These are phyloP conservation scores for Apotomis betuletana DNA, from an alignment of 2,888 invertebrate species.

Conservation along the genomic window DNA sequence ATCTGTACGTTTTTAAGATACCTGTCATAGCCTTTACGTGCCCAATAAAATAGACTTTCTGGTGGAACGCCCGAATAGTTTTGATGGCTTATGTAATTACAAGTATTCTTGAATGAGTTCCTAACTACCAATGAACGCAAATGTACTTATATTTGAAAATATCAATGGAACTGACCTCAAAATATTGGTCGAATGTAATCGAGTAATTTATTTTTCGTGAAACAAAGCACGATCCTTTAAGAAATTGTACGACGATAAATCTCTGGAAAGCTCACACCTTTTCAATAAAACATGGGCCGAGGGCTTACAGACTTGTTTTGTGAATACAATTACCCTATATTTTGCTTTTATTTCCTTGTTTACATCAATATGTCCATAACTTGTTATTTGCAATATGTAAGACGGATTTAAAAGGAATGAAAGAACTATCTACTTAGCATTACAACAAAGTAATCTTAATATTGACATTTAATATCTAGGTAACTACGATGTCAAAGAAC, in stretches of 20 bases:
- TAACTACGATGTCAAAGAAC: neutral
- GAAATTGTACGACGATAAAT: slow-evolving; percentile 49
- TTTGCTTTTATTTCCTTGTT: slow-evolving; percentile 41
- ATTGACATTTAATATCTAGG: neutral
- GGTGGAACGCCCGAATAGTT: too few species aligned
- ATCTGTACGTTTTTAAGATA: too few species aligned
- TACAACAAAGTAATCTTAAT: neutral
- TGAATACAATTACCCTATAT: slow-evolving; percentile 41
- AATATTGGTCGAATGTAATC: slow-evolving; percentile 2
- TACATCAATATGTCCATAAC: slow-evolving; percentile 37
- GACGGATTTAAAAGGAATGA: neutral
- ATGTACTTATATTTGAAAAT: too few species aligned
- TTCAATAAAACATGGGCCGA: slow-evolving; percentile 57
- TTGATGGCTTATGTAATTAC: too few species aligned
- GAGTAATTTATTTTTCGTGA: neutral
- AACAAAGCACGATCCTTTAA: slow-evolving; percentile 33
- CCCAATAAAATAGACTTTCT: too few species aligned
- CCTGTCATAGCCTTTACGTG: too few species aligned
- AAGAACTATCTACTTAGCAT: too few species aligned
- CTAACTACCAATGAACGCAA: too few species aligned
- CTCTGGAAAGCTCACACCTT: slow-evolving; percentile 52
- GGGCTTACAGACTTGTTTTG: slow-evolving; percentile 39
- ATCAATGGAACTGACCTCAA: too few species aligned
- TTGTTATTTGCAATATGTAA: slow-evolving; percentile 13
- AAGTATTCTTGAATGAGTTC: too few species aligned